phyloP scores from a whole-genome alignment of 2,888 invertebrate genomes.

The Oxytorus armatus region DNA sequence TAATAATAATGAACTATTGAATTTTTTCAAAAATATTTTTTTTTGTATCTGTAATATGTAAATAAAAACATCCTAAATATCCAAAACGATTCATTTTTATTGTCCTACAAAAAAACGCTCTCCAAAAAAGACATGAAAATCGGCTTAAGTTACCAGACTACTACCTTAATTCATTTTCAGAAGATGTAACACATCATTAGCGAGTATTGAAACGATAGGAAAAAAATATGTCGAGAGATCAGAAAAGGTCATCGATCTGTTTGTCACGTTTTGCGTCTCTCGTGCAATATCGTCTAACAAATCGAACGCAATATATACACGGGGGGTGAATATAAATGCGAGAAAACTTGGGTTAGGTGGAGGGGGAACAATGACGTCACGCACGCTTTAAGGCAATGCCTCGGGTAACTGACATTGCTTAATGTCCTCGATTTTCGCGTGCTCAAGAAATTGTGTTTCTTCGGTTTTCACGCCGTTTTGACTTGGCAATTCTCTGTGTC shows the following conservation, averaged over 20 bases:
- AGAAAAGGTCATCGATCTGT: slow-evolving; percentile 19
- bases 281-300: slow-evolving; percentile 30
- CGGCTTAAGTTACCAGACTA: too few species aligned
- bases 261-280: not conserved
- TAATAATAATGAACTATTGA: too few species aligned
- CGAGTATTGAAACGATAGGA: not conserved
- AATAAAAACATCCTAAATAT: too few species aligned
- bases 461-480: slow-evolving; percentile 43
- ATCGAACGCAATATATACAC: slow-evolving; percentile 16
- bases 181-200: not conserved
- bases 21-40: too few species aligned
- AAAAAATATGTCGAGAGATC: slow-evolving; percentile 9
- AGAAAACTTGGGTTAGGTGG: slow-evolving; percentile 23
- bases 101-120: too few species aligned
- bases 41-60: too few species aligned
- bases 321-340: slow-evolving; percentile 43
- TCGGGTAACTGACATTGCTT: slow-evolving; percentile 73
- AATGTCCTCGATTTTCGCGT: slow-evolving; percentile 69
- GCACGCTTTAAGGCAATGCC: slow-evolving; percentile 47
- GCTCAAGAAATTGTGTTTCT: slow-evolving; percentile 70
- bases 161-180: too few species aligned
- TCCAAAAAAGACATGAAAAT: too few species aligned
- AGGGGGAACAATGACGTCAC: slow-evolving; percentile 66
- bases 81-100: too few species aligned
- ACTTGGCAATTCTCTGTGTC: not conserved